These are phyloP conservation scores for Sturnira hondurensis DNA, from an alignment of 2,113 vertebrate species.

Conservation along the genomic window DNA sequence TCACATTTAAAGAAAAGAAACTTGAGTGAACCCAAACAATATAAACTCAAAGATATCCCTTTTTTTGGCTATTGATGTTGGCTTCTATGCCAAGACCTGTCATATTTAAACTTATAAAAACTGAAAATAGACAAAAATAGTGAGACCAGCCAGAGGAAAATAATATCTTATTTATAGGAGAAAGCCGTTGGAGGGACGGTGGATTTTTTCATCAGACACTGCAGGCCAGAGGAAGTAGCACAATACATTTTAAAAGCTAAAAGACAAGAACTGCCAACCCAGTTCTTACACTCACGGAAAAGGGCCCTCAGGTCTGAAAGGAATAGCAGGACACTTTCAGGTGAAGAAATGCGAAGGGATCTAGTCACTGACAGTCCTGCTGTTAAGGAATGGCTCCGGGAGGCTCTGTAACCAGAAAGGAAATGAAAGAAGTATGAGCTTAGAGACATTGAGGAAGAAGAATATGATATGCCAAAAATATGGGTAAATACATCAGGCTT, in stretches of 20 bases:
- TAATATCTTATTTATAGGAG: background rate
- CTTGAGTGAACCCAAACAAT: background rate
- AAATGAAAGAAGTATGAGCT: background rate
- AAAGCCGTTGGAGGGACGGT: background rate
- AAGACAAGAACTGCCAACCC: background rate
- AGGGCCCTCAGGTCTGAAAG: background rate
- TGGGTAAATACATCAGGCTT: background rate
- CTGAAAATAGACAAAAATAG: background rate
- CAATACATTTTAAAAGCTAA: background rate
- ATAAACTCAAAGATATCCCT: background rate
- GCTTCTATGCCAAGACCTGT: background rate
- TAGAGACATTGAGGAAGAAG: background rate
- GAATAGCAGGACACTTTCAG: background rate
- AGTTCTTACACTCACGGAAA: background rate
- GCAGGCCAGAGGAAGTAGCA: background rate
- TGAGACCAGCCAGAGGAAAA: background rate
- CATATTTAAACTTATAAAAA: background rate
- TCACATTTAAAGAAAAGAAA: background rate
- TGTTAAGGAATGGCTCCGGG: background rate
- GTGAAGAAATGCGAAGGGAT: background rate
- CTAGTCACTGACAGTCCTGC: background rate
- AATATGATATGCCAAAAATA: background rate
- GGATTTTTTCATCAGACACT: background rate
- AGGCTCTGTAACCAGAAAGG: background rate
- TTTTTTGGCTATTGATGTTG: no score